Evolutionary conservation across 2,888 invertebrate genomes (phyloP), one percentile per base, ranked within the genome.

Genomic region (Hedychridium roseum): DNA sequence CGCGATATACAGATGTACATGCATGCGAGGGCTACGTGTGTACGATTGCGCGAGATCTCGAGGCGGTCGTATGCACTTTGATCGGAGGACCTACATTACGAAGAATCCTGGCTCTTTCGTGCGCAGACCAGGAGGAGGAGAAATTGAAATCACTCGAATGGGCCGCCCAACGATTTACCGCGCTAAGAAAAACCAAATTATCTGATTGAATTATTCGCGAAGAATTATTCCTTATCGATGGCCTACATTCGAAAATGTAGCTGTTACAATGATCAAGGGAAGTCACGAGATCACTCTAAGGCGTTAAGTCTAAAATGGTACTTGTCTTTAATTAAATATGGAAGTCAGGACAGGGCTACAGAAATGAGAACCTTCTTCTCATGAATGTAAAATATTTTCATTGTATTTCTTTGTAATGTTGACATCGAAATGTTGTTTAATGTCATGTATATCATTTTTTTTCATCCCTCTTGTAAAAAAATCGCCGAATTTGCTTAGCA

Each of bases 31-130:
- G 59, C 57, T 50, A 49, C 59, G n/a, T n/a, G 47, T 44, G 41
- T n/a, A 63, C 64, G 64, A 64, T 65, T 64, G 64, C 62, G 49
- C 57, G 65, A 59, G 66, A 64, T 65, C 65, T 65, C 59, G 65
- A 62, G n/a, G 57, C 63, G 59, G 53, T 49, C 59, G n/a, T n/a
- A 50, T 44, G 41, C 61, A 61, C 64, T 64, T 59, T 54, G 64
- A 64, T 64, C 63, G 59, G 39, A 27, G 40, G 57, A 54, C 48
- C 60, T 46, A 53, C 54, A 55, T 63, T 61, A 58, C 64, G 55
- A 38, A 46, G 52, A 64, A 51, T 62, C 61, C 60, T 49, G 50
- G 27, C 26, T 50, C 30, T n/a, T 9, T 35, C 35, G 35, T 20
- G 11, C 3, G n/a, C 1, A 3, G 23, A 5, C 15, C 15, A 36